Percentiles rank a stretch among this genome's conserved stretches.
These are phyloP conservation scores for Euspilapteryx auroguttella DNA, from an alignment of 2,888 invertebrate species.

Conservation along the genomic window DNA sequence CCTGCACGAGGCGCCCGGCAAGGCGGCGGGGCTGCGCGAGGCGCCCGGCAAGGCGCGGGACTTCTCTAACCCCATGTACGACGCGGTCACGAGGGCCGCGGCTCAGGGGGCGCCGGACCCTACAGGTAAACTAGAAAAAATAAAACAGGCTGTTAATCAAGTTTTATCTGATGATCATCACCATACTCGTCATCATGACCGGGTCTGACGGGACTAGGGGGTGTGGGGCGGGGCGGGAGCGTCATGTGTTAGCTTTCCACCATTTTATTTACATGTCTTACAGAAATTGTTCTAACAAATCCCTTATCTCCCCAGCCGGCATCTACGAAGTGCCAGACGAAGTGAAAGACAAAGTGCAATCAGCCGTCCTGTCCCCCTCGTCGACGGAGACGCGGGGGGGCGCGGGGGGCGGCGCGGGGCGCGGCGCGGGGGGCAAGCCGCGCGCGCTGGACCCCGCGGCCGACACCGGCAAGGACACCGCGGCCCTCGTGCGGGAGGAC, in stretches of 20 bases:
- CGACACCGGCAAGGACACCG: constrained; percentile 91
- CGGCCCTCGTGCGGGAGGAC: constrained; percentile 88
- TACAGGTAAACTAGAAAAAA: too few species aligned
- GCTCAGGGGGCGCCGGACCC: too few species aligned
- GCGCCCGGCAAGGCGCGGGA: constrained; percentile 82
- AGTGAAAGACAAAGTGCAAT: constrained; percentile 68
- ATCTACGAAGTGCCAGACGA: constrained; percentile 84
- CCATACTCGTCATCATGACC: too few species aligned
- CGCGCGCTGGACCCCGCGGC: constrained; percentile 81
- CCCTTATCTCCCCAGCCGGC: too few species aligned
- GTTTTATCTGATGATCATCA: too few species aligned
- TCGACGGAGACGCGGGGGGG: constrained; percentile 80
- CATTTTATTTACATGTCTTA: too few species aligned
- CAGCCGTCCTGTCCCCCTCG: constrained; percentile 79
- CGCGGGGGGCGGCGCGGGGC: too few species aligned
- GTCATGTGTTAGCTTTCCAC: too few species aligned
- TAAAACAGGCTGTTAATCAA: too few species aligned
- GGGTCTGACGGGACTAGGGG: too few species aligned
- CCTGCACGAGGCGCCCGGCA: constrained; percentile 67
- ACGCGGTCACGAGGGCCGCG: constrained; percentile 77
- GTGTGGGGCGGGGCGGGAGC: too few species aligned
- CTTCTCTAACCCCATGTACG: constrained; percentile 98
- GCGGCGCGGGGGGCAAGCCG: constrained; percentile 68
- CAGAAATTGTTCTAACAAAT: too few species aligned
- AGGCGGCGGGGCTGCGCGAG: constrained; percentile 77